Evolutionary conservation across 2,113 vertebrate species (phyloP), one percentile per base, ranked within the genome.

Genomic region (Sclerurus mexicanus): DNA sequence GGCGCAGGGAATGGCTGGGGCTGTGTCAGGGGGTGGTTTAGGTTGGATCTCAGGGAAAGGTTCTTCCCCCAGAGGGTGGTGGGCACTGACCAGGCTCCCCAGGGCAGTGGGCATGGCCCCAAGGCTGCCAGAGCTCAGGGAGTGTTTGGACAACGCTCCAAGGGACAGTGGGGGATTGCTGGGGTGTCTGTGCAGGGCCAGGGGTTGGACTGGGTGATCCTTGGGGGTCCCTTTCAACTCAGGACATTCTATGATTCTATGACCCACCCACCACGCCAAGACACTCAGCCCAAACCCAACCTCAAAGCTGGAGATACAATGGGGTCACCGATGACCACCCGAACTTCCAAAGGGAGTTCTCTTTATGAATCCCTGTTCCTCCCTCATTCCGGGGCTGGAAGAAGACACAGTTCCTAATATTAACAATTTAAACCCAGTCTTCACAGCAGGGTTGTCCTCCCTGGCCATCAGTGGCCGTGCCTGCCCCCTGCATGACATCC

Each of bases 111-210:
- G 10, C 62, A 60, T 0, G 0, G 40, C n/a, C 16, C 7, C 2
- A 1, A 18, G 24, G 71, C 47, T 76, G 31, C 17, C 64, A 71
- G 22, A 69, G 49, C 31, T 37, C 40, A 31, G 13, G 21, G 21
- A 49, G 21, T 0, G 0, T 25, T 49, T 16, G 28, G n/a, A 40
- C 23, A 71, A 8, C 0, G 1, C 39, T 62, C 14, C 3, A 19
- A 30, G 49, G 56, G 12, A 4, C 42, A 42, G 10, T 12, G 4
- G 71, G 35, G 8, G 31, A 33, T 17, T 42, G 6, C 0, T 15
- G 17, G 30, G n/a, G 30, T 53, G 60, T 24, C 76, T 79, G 31
- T 6, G 76, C 49, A 44, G 39, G 47, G 22, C 30, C 40, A 66
- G 60, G 25, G 15, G 20, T 0, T 4, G 40, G 24, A 55, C 71